These are phyloP conservation scores for Drosophila bocqueti DNA, from an alignment of 1,140 invertebrate genomes.

Conservation along the genomic window DNA sequence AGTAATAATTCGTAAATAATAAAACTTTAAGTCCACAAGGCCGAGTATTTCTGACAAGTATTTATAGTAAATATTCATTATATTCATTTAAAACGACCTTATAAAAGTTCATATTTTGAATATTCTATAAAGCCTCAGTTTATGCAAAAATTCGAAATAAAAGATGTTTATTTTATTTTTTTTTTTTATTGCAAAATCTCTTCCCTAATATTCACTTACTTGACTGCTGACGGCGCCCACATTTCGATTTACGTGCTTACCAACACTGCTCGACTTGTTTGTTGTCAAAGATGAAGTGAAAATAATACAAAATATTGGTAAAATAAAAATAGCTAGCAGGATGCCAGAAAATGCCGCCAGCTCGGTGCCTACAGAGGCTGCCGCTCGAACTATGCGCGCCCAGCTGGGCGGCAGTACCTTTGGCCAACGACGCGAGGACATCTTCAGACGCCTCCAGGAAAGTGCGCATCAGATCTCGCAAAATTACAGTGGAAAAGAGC, in stretches of 20 bases:
- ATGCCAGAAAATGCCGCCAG: constrained; percentile 65
- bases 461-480: constrained; percentile 91
- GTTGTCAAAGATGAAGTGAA: constrained; percentile 56
- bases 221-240: neutral
- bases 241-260: neutral
- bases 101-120: no score
- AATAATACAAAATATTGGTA: constrained; percentile 35
- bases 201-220: neutral
- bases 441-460: constrained; percentile 67
- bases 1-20: no score
- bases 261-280: constrained; percentile 35
- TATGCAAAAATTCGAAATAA: no score
- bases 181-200: neutral
- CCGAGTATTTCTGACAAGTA: no score
- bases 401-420: constrained; percentile 67
- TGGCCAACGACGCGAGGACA: constrained; percentile 75
- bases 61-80: no score
- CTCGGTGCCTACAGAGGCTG: constrained; percentile 35
- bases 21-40: no score
- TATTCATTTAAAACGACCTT: no score
- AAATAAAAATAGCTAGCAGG: constrained; percentile 23
- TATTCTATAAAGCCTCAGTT: no score
- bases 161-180: no score
- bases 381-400: constrained; percentile 19
- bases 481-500: constrained; percentile 91